A percentile compares a stretch with the other conserved stretches of the same genome.
These are phyloP conservation scores for Hydrozoanthus gracilis DNA, from an alignment of 92 coral and sea anemone species.

Conservation along the genomic window DNA sequence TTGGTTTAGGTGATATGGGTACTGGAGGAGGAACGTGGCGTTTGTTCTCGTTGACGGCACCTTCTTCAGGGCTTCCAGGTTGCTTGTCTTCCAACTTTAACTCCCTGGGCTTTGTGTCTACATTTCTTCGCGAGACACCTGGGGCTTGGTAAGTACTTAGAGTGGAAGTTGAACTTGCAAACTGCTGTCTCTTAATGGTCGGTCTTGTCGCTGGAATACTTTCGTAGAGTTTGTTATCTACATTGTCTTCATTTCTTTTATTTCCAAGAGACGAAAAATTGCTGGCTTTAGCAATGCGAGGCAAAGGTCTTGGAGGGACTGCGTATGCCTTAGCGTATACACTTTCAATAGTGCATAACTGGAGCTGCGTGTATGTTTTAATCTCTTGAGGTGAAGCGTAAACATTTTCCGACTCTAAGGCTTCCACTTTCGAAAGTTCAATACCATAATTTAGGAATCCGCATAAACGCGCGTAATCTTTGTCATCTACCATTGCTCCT, in stretches of 20 bases:
- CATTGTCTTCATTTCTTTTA: neutral
- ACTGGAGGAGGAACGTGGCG: neutral
- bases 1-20: constrained; percentile 29
- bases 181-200: neutral
- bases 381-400: constrained; percentile 20
- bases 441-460: neutral
- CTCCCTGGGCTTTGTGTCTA: neutral
- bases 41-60: neutral
- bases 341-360: constrained; percentile 1
- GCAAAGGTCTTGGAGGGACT: constrained; percentile 4
- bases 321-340: neutral
- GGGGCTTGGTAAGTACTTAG: neutral
- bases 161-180: neutral
- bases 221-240: neutral
- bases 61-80: neutral
- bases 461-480: neutral
- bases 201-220: neutral
- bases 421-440: neutral
- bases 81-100: neutral
- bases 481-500: neutral
- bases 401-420: constrained; percentile 16
- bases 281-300: neutral
- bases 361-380: neutral
- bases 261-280: neutral
- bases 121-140: neutral